Evolutionary conservation across 2,113 vertebrate species (phyloP), one percentile per base, ranked within the genome.

Genomic region (Tachysurus vachellii): DNA sequence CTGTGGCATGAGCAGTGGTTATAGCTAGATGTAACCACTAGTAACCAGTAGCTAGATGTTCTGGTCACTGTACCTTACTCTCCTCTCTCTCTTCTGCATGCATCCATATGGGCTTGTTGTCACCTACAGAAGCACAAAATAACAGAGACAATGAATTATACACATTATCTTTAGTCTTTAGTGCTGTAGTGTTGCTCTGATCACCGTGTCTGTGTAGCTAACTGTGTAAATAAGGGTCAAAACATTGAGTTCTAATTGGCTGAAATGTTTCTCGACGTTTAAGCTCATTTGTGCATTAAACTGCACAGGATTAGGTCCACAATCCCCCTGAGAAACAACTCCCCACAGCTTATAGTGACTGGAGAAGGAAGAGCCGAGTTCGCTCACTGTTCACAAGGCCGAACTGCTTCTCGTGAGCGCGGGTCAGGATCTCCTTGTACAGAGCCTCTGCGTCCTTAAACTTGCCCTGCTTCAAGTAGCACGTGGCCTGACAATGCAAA

Each of bases 71-170:
- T 84, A 97, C 97, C 96, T 97, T 97, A 93, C 95, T 96, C 90
- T 97, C 96, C 82, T 98, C 97, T 26, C 96, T 91, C 70, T 98
- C 97, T 92, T 98, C 97, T 8, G 97, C 97, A 0, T 98, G 97
- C 97, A 97, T 97, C 97, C 97, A 98, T 91, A 98, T 98, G 0
- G 97, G 97, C 87, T 98, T 98, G 92, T 98, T 98, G 89, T 98
- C 96, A 79, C 96, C 97, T 98, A 90, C 9, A 75, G 83, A n/a
- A 76, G 50, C 42, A 73, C 16, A 50, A 47, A 73, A 36, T 21
- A 71, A 71, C 4, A 0, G 26, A 26, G 5, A 17, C 5, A 47
- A n/a, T 59, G 36, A 56, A 17, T 83, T 26, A 26, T 13, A 80
- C 16, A 79, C 1, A 1, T 68, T 31, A 31, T 6, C 66, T 9